Evolutionary conservation across 1,140 invertebrate species (phyloP).

Genomic region (Lepidostoma basale): DNA sequence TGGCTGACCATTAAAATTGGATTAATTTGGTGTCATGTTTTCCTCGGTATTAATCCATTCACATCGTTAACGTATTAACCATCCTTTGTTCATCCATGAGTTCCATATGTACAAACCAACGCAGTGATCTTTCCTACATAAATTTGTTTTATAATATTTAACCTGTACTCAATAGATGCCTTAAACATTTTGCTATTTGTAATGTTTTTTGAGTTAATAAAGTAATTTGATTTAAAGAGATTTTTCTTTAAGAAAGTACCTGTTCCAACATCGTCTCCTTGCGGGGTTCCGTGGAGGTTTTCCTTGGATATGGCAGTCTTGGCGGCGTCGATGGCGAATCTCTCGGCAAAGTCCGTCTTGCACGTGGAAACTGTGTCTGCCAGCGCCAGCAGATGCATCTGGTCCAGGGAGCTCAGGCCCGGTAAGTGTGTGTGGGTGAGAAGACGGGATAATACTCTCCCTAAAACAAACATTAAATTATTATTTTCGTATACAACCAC

Average conservation of each 20-base stretch:
- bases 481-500: not conserved
- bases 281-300: constrained; percentile 66
- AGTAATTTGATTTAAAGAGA: too few relatives aligned
- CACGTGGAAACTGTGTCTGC: constrained; percentile 97
- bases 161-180: too few relatives aligned
- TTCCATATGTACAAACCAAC: too few relatives aligned
- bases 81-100: too few relatives aligned
- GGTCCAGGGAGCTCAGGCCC: constrained; percentile 95
- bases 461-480: constrained; percentile 48
- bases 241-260: constrained; percentile 46
- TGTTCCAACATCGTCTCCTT: constrained; percentile 67
- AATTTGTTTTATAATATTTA: too few relatives aligned
- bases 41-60: too few relatives aligned
- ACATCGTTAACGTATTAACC: too few relatives aligned
- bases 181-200: too few relatives aligned
- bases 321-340: constrained; percentile 79
- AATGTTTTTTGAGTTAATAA: too few relatives aligned
- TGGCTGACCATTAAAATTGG: too few relatives aligned
- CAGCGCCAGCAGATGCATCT: constrained; percentile 97
- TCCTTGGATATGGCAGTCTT: constrained; percentile 75
- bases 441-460: constrained; percentile 80
- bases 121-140: too few relatives aligned
- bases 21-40: too few relatives aligned
- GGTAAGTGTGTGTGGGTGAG: constrained; percentile 96
- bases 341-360: constrained; percentile 84